phyloP scores from a whole-genome alignment of 2,797 vertebrate genomes.

The Sebastes umbrosus region DNA sequence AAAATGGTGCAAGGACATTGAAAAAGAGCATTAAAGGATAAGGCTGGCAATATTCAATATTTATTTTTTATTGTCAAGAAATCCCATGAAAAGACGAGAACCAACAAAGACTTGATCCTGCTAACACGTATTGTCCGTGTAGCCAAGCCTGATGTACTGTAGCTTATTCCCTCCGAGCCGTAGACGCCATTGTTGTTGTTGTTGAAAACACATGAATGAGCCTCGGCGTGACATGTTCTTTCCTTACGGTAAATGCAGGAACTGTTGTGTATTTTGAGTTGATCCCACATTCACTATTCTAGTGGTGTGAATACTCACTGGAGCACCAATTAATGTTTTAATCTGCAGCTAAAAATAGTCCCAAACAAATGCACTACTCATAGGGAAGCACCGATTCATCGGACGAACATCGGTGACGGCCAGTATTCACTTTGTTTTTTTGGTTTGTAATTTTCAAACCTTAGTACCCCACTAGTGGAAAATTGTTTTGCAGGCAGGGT shows the following conservation, averaged over 20 bases:
- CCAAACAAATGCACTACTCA: neutral
- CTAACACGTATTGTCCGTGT: neutral
- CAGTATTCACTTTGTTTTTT: neutral
- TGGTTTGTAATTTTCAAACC: too few relatives aligned
- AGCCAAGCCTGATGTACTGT: neutral
- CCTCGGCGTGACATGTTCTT: neutral
- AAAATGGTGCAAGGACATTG: neutral
- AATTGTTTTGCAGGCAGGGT: too few relatives aligned
- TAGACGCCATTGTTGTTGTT: neutral
- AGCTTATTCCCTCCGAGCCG: neutral
- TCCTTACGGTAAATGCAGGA: neutral
- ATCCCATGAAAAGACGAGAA: constrained; percentile 16
- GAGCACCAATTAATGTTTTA: neutral
- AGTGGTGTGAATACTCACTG: neutral
- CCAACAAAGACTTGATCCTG: constrained; percentile 5
- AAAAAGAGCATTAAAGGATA: constrained; percentile 3
- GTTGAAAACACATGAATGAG: neutral
- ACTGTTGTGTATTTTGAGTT: neutral
- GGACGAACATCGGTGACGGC: neutral
- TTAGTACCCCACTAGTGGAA: too few relatives aligned
- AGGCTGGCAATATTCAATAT: neutral
- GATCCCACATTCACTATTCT: neutral
- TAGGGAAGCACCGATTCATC: neutral
- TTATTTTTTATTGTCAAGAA: neutral
- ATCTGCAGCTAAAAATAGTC: neutral